phyloP scores from a whole-genome alignment of 2,888 invertebrate genomes.

The Cylindroiulus punctatus region DNA sequence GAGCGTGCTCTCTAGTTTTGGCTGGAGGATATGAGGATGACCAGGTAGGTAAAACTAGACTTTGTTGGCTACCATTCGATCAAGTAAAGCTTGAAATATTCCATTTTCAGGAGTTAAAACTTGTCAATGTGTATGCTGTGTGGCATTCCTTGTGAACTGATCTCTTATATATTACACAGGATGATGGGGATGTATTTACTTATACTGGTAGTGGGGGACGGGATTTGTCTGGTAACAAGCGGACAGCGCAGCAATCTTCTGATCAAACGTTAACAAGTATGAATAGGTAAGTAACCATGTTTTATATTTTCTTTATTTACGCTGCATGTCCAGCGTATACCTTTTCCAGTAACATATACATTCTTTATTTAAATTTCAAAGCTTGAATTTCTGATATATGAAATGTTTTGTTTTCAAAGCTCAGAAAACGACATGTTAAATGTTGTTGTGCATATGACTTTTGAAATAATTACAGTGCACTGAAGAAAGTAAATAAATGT shows the following conservation, averaged over 20 bases:
- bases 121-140: too few species aligned
- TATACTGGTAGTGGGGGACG: conserved; percentile 88
- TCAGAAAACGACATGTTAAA: too few species aligned
- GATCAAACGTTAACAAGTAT: conserved; percentile 80
- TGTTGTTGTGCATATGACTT: too few species aligned
- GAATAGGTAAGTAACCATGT: conserved; percentile 72
- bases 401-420: too few species aligned
- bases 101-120: too few species aligned
- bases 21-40: conserved; percentile 88
- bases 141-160: not conserved
- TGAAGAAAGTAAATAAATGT: not conserved
- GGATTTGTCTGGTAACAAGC: conserved; percentile 83
- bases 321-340: too few species aligned
- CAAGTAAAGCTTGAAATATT: too few species aligned
- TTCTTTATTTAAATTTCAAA: too few species aligned
- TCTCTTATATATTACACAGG: conserved; percentile 65
- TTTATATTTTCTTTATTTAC: too few species aligned
- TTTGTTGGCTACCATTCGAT: too few species aligned
- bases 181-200: conserved; percentile 80
- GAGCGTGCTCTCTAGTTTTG: conserved; percentile 83
- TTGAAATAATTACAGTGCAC: not conserved
- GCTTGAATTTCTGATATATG: too few species aligned
- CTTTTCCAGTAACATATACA: too few species aligned
- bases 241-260: conserved; percentile 81
- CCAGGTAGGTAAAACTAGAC: conserved; percentile 66